Conservation (phyloP, 2,888 invertebrate genomes). For the Agrypnus murinus region DNA sequence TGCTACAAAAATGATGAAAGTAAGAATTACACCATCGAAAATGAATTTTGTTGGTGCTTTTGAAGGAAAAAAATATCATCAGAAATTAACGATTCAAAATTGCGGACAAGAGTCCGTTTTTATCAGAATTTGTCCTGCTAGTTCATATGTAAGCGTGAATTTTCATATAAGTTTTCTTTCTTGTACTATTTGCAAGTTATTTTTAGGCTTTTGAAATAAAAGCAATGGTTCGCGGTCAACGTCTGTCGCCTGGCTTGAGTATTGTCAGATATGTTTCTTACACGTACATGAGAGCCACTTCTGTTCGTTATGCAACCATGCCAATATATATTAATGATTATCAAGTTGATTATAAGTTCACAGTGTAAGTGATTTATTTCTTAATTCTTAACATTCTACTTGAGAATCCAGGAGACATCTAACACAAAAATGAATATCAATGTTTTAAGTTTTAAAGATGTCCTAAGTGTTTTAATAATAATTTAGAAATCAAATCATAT, state of each 20-base stretch:
- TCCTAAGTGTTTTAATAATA: too few relatives aligned
- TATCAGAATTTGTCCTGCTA: constrained; percentile 66
- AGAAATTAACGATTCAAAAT: constrained; percentile 67
- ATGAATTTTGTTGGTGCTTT: constrained; percentile 69
- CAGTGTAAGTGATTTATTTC: constrained; percentile 60
- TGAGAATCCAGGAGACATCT: too few relatives aligned
- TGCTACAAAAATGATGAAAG: constrained; percentile 29
- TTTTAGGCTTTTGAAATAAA: constrained; percentile 68
- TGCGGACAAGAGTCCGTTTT: constrained; percentile 63
- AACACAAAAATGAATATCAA: too few relatives aligned
- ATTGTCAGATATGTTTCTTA: constrained; percentile 65
- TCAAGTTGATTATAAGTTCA: constrained; percentile 62
- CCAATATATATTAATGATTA: constrained; percentile 67
- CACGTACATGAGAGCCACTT: constrained; percentile 63
- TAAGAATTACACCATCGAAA: constrained; percentile 66
- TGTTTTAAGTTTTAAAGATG: too few relatives aligned
- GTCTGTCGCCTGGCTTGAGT: constrained; percentile 69
- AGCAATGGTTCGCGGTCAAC: constrained; percentile 51
- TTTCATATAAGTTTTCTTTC: too few relatives aligned
- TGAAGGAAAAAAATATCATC: constrained; percentile 67
- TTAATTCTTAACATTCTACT: too few relatives aligned
- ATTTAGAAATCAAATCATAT: too few relatives aligned
- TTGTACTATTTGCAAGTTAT: neutral
- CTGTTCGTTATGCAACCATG: constrained; percentile 62
- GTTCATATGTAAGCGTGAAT: constrained; percentile 66